Percentiles rank a stretch among this genome's conserved stretches.
These are phyloP conservation scores for Luscinia megarhynchos DNA, from an alignment of 2,797 vertebrate species.

Conservation along the genomic window DNA sequence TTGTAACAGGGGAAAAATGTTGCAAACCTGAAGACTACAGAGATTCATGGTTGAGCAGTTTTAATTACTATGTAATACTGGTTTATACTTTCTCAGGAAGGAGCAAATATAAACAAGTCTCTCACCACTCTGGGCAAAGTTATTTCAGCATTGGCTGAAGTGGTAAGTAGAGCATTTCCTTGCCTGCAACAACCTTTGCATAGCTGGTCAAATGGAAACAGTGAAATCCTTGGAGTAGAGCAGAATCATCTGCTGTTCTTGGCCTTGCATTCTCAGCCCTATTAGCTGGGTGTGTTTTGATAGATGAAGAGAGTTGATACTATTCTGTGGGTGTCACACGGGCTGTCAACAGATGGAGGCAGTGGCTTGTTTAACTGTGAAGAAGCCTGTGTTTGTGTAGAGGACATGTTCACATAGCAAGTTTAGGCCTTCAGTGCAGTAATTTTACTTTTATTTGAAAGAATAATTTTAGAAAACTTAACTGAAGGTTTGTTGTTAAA, in stretches of 20 bases:
- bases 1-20: background rate
- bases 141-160: constrained; percentile 96
- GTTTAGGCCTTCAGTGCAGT: background rate
- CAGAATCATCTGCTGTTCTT: background rate
- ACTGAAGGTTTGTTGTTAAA: background rate
- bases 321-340: background rate
- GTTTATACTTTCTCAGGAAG: constrained; percentile 84
- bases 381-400: background rate
- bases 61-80: background rate
- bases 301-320: background rate
- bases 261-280: background rate
- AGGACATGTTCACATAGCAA: background rate
- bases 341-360: background rate
- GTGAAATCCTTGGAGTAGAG: background rate
- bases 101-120: constrained; percentile 99
- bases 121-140: constrained; percentile 98
- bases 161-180: constrained; percentile 84
- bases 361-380: background rate
- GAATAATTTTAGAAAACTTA: background rate
- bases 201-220: background rate
- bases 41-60: background rate
- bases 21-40: background rate
- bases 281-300: background rate
- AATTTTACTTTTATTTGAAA: background rate
- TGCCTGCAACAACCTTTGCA: background rate